Conservation (phyloP, 1,140 invertebrate species). For the Heliconius melpomene region DNA sequence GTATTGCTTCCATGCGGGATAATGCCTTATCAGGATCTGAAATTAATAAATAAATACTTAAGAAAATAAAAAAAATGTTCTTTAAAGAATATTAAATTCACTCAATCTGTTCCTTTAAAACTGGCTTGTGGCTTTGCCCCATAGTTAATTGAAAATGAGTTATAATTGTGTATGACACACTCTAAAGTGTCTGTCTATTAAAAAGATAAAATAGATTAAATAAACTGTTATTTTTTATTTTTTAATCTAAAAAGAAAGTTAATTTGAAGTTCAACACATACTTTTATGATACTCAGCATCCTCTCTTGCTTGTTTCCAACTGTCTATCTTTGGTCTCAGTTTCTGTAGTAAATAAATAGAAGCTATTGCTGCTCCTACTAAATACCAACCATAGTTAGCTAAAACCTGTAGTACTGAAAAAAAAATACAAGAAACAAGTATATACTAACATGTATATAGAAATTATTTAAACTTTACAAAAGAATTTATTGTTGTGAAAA, state of each 20-base stretch:
- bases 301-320: slow-evolving; percentile 52
- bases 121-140: too few relatives aligned
- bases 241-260: too few relatives aligned
- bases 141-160: too few relatives aligned
- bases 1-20: slow-evolving; percentile 60
- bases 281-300: slow-evolving; percentile 68
- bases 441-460: not conserved
- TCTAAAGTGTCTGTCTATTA: too few relatives aligned
- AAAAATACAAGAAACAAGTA: not conserved
- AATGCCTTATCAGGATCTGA: slow-evolving; percentile 58
- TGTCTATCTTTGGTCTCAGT: slow-evolving; percentile 38
- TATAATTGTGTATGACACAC: too few relatives aligned
- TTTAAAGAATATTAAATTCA: too few relatives aligned
- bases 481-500: not conserved
- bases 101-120: too few relatives aligned
- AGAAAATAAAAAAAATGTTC: not conserved
- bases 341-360: slow-evolving; percentile 38
- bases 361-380: slow-evolving; percentile 39
- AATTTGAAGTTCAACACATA: slow-evolving; percentile 11
- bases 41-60: too few relatives aligned
- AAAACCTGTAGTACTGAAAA: slow-evolving; percentile 42
- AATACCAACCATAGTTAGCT: slow-evolving; percentile 56
- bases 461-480: not conserved
- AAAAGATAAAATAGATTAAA: too few relatives aligned
- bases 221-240: too few relatives aligned